Evolutionary conservation across 1,140 invertebrate species (phyloP).

Genomic region (Whitmania pigra): DNA sequence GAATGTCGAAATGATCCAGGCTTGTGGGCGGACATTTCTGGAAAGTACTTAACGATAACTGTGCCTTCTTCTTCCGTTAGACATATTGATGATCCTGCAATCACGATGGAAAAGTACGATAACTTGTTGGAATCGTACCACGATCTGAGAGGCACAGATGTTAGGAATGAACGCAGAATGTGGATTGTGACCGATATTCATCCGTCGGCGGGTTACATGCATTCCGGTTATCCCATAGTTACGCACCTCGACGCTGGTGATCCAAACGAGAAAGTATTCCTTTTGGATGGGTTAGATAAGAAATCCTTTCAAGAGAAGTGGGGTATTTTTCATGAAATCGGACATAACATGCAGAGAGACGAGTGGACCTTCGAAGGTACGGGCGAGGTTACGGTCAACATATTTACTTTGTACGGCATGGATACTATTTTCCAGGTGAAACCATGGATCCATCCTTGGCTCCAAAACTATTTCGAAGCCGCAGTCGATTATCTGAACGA

Average conservation of each 20-base stretch:
- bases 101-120: constrained; percentile 27
- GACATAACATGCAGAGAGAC: constrained; percentile 28
- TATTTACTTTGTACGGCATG: constrained; percentile 29
- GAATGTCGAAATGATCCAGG: constrained; percentile 22
- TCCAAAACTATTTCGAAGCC: constrained; percentile 12
- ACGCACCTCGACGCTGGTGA: constrained; percentile 28
- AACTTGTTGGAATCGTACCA: constrained; percentile 24
- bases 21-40: constrained; percentile 29
- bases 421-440: constrained; percentile 23
- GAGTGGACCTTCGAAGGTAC: constrained; percentile 27
- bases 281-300: constrained; percentile 21
- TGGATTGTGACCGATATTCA: constrained; percentile 29
- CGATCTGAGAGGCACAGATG: constrained; percentile 25
- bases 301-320: not conserved
- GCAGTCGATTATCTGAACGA: constrained; percentile 23
- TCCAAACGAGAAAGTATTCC: constrained; percentile 19
- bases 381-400: constrained; percentile 27
- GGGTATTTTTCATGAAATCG: constrained; percentile 29
- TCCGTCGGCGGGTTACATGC: constrained; percentile 28
- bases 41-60: constrained; percentile 27
- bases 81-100: constrained; percentile 13
- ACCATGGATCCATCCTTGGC: constrained; percentile 27
- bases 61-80: too few species aligned
- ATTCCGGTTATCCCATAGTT: constrained; percentile 30
- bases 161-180: constrained; percentile 19